Conservation (phyloP, 2,113 vertebrate genomes). For the Trochalopteron elliotii region DNA sequence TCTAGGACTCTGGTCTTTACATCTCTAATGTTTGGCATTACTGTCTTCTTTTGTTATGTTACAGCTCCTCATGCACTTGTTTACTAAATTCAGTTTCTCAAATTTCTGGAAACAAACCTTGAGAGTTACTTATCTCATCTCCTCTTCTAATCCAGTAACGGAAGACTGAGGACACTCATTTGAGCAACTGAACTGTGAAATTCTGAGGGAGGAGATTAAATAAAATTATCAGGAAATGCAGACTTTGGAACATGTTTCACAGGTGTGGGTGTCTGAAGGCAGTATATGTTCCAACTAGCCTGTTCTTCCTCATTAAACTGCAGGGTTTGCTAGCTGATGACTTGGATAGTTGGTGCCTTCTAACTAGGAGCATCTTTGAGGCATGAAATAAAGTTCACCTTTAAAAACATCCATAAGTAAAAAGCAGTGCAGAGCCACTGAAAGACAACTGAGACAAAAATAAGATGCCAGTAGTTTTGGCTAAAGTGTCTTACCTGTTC, state of each 20-base stretch:
- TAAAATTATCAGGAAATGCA: neutral
- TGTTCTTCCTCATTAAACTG: neutral
- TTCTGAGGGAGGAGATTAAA: neutral
- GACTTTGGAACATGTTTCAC: neutral
- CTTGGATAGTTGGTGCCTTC: neutral
- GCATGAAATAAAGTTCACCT: neutral
- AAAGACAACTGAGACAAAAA: neutral
- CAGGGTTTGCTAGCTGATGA: neutral
- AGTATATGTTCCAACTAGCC: accelerated
- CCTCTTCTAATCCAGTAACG: neutral
- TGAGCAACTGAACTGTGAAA: neutral
- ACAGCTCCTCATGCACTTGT: neutral
- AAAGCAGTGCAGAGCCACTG: neutral
- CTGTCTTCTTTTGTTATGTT: neutral
- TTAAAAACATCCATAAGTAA: neutral
- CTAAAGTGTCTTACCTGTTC: neutral
- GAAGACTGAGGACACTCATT: neutral
- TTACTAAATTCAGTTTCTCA: neutral
- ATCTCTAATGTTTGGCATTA: neutral
- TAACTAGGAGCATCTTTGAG: neutral
- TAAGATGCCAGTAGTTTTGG: neutral
- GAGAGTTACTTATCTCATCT: neutral
- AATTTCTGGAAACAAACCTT: neutral
- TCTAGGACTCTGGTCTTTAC: neutral
- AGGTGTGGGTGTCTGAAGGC: neutral